These are phyloP conservation scores for Hirundichthys speculiger DNA, from an alignment of 2,113 vertebrate genomes.

Conservation along the genomic window DNA sequence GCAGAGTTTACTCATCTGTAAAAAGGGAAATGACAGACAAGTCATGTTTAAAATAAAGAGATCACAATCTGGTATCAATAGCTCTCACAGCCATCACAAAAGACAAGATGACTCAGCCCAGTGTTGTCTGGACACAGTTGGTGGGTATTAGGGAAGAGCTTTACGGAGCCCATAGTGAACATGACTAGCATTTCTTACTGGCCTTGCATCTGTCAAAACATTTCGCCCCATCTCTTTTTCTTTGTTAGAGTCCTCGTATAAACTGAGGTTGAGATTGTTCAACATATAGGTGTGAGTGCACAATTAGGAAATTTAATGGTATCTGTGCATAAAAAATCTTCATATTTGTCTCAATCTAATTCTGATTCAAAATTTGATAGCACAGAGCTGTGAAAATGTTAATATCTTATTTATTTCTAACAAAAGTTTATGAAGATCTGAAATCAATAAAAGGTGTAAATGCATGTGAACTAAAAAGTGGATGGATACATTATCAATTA, in stretches of 20 bases:
- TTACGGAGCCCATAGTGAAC: constrained; percentile 48
- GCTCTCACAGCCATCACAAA: constrained; percentile 11
- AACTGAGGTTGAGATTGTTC: neutral
- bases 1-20: neutral
- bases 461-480: too few species aligned
- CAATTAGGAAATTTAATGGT: too few species aligned
- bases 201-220: constrained; percentile 11
- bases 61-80: constrained; percentile 8
- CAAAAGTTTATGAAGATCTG: too few species aligned
- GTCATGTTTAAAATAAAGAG: constrained; percentile 30
- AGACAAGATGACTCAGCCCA: constrained; percentile 67
- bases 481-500: too few species aligned
- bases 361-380: too few species aligned
- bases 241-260: neutral
- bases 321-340: too few species aligned
- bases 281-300: too few species aligned
- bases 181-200: constrained; percentile 48
- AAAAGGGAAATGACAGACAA: constrained; percentile 21
- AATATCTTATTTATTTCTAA: too few species aligned
- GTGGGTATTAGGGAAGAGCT: constrained; percentile 64
- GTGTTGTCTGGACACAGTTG: constrained; percentile 65
- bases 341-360: too few species aligned
- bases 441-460: too few species aligned
- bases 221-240: constrained; percentile 6
- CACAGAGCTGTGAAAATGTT: too few species aligned